phyloP scores from a whole-genome alignment of 2,113 vertebrate species.

The Crotalus helleri region DNA sequence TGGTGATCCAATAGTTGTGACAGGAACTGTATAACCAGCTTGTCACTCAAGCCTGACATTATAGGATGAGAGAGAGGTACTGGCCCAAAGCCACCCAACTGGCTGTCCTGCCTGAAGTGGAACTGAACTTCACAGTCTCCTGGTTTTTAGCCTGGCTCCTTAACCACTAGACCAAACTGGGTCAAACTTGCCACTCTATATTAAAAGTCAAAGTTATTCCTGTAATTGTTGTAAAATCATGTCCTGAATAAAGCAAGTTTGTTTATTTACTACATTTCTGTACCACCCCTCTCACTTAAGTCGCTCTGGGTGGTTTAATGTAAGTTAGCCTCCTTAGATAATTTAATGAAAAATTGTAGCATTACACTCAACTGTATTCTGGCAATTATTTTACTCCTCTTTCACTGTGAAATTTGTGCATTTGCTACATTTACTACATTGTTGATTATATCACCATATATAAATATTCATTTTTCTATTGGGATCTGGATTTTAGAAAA shows the following conservation, averaged over 20 bases:
- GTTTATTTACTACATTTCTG: neutral
- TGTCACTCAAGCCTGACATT: neutral
- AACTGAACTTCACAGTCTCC: neutral
- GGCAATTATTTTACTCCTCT: neutral
- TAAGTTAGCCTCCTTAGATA: neutral
- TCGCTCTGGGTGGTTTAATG: neutral
- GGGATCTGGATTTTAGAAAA: neutral
- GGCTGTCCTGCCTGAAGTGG: neutral
- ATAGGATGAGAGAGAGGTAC: neutral
- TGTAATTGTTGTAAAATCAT: neutral
- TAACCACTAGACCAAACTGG: neutral
- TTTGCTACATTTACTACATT: neutral
- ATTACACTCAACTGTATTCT: neutral
- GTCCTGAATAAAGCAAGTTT: neutral
- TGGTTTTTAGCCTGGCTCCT: neutral
- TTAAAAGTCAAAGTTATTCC: neutral
- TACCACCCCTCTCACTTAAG: neutral
- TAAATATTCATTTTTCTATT: neutral
- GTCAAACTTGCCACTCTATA: neutral
- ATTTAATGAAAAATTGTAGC: neutral
- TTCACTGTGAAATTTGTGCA: neutral
- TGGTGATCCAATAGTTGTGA: neutral
- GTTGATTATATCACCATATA: neutral
- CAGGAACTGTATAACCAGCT: neutral
- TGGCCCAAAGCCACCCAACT: neutral